Percentiles rank a stretch among this genome's conserved stretches.
These are phyloP conservation scores for Nemapogon koenigi DNA, from an alignment of 2,888 invertebrate genomes.

Conservation along the genomic window DNA sequence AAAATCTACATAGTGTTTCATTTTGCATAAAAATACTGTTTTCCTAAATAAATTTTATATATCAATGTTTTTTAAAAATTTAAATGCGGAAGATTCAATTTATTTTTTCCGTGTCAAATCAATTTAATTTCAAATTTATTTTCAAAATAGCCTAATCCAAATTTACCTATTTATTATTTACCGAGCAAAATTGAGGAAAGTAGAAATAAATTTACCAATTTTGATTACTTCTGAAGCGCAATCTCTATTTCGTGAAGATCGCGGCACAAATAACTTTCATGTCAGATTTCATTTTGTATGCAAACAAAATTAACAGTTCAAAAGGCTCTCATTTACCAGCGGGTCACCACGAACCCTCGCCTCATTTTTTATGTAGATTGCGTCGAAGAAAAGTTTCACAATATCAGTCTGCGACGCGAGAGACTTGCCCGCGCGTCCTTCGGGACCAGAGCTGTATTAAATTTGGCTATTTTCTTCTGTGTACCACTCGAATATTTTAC, in stretches of 20 bases:
- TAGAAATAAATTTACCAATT: no score
- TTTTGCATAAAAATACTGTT: no score
- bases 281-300: slow-evolving; percentile 53
- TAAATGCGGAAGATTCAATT: no score
- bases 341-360: slow-evolving; percentile 50
- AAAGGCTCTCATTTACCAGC: slow-evolving; percentile 58
- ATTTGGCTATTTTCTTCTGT: slow-evolving; percentile 39
- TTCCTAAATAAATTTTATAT: no score
- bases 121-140: no score
- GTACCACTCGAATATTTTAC: slow-evolving; percentile 34
- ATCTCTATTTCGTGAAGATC: slow-evolving; percentile 5
- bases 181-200: no score
- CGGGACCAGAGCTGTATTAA: slow-evolving; percentile 40
- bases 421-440: slow-evolving; percentile 31
- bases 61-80: no score
- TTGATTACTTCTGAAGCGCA: slow-evolving; percentile 5
- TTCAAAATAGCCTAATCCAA: no score
- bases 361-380: slow-evolving; percentile 64
- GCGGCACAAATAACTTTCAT: slow-evolving; percentile 40
- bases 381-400: slow-evolving; percentile 58
- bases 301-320: slow-evolving; percentile 61
- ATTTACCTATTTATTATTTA: no score
- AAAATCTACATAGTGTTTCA: no score
- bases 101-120: no score
- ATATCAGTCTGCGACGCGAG: slow-evolving; percentile 47